Base-by-base conservation (phyloP, 2,888 invertebrate species). In the Caenorhabditis afra region DNA sequence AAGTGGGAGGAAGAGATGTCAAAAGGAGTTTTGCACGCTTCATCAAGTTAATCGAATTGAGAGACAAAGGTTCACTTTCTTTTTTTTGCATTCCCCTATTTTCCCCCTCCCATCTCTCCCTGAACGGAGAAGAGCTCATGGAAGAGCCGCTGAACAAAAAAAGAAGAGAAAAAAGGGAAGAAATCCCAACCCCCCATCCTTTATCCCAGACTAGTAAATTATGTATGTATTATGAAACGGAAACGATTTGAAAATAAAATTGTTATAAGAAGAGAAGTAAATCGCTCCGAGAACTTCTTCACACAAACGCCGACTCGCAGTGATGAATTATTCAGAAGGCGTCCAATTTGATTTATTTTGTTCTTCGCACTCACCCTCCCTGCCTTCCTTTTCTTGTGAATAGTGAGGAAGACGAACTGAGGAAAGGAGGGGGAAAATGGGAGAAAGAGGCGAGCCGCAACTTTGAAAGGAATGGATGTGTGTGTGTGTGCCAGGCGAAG, bases 141-240 rank as follows among this genome's bases (percentile, higher is more conserved):
- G 45, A n/a, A n/a, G n/a, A n/a, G n/a, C n/a, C n/a, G n/a, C n/a
- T n/a, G n/a, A n/a, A n/a, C n/a, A n/a, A n/a, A n/a, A 47, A 23
- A 16, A 47, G 44, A 7, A 2, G n/a, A 1, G 22, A 37, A 22
- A n/a, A 12, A n/a, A 44, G 47, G 8, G 35, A 44, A 35, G n/a
- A n/a, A n/a, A n/a, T n/a, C n/a, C n/a, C n/a, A n/a, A n/a, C n/a
- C n/a, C n/a, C n/a, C n/a, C n/a, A n/a, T n/a, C n/a, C n/a, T n/a
- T n/a, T n/a, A n/a, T 66, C 66, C 57, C 37, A 66, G 57, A 47
- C 47, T 66, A 8, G 39, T 57, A 47, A 57, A 66, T 66, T 66
- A 66, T 66, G 55, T 55, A 66, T 66, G 18, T 5, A 47, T 18
- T n/a, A n/a, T n/a, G n/a, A n/a, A n/a, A n/a, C n/a, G n/a, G n/a